Conservation (phyloP, 2,797 vertebrate genomes). For the Myoxocephalus aenaeus region DNA sequence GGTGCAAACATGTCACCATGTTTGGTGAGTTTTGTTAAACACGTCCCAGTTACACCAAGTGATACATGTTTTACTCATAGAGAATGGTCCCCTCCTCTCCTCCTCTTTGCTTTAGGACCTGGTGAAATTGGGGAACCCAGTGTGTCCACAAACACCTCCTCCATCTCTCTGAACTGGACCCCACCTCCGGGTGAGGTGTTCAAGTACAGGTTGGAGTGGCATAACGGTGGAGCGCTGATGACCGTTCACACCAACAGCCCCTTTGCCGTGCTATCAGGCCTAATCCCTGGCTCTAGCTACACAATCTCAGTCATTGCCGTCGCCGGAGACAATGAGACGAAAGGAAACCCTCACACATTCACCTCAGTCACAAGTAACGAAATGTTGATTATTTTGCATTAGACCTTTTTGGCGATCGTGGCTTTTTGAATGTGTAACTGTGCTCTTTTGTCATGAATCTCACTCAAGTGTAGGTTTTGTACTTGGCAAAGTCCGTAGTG, state of each 20-base stretch:
- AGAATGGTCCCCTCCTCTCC: not conserved
- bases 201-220: conserved; percentile 29
- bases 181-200: conserved; percentile 15
- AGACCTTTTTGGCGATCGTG: not conserved
- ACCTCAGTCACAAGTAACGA: conserved; percentile 31
- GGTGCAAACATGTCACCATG: no score
- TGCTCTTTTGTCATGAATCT: not conserved
- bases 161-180: conserved; percentile 41
- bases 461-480: not conserved
- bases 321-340: conserved; percentile 11
- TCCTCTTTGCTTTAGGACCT: conserved; percentile 27
- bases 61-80: not conserved
- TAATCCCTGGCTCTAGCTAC: conserved; percentile 41
- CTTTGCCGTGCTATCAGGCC: conserved; percentile 2
- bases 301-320: conserved; percentile 27
- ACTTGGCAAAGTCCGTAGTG: not conserved
- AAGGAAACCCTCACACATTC: conserved; percentile 9
- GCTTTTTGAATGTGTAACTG: not conserved
- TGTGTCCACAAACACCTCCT: not conserved
- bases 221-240: not conserved
- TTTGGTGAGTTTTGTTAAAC: not conserved
- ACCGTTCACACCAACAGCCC: fast-evolving
- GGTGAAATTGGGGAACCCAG: not conserved
- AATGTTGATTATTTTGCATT: not conserved
- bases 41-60: not conserved